phyloP scores from a whole-genome alignment of 2,797 vertebrate species.

The Synaphobranchus kaupii region DNA sequence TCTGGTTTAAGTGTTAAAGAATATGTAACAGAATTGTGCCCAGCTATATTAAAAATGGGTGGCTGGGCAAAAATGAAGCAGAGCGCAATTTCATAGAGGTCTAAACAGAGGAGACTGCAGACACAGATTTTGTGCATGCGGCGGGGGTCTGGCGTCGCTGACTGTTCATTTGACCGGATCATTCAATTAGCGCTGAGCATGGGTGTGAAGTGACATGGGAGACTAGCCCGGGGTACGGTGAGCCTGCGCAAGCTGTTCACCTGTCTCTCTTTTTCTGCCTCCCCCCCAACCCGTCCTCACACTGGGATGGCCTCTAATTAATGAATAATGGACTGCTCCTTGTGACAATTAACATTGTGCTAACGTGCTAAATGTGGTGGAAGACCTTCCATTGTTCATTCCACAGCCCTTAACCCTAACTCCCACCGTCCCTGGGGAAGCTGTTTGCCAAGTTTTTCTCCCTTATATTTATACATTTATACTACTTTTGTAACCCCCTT shows the following conservation, averaged over 20 bases:
- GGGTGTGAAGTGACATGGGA: slow-evolving; percentile 73
- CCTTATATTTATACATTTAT: neutral
- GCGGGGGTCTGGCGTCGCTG: slow-evolving; percentile 44
- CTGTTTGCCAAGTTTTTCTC: neutral
- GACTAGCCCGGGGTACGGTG: slow-evolving; percentile 65
- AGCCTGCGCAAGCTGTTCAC: slow-evolving; percentile 77
- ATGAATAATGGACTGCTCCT: slow-evolving; percentile 2
- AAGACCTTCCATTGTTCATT: neutral
- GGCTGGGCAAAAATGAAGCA: neutral
- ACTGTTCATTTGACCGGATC: slow-evolving; percentile 63
- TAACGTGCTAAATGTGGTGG: neutral
- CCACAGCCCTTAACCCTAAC: neutral
- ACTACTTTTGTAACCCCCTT: neutral
- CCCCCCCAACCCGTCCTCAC: slow-evolving; percentile 13
- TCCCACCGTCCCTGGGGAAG: neutral
- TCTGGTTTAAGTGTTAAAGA: neutral
- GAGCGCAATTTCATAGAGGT: neutral
- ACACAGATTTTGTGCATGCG: slow-evolving; percentile 50
- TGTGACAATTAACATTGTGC: neutral
- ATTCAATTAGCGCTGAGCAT: slow-evolving; percentile 67
- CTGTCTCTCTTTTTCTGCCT: slow-evolving; percentile 50
- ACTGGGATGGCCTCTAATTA: slow-evolving; percentile 16
- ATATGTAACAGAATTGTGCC: neutral
- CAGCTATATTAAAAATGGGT: neutral
- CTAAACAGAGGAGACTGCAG: neutral